Conservation (phyloP, 2,888 invertebrate genomes). For the Blastobasis lacticolella region DNA sequence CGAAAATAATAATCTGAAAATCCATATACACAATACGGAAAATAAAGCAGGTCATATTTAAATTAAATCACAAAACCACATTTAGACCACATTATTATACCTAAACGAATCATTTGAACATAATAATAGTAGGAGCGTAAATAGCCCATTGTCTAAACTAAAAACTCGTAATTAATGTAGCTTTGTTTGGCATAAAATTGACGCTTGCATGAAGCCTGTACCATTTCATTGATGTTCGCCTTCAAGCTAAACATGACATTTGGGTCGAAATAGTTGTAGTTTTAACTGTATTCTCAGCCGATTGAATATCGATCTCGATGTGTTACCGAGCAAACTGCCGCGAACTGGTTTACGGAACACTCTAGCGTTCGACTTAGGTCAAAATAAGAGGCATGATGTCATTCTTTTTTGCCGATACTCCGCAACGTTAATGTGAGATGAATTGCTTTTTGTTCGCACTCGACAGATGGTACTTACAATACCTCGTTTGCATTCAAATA, state of each 20-base stretch:
- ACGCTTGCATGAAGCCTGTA: constrained; percentile 18
- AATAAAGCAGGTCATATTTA: no score
- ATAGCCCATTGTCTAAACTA: constrained; percentile 39
- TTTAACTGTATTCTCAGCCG: constrained; percentile 51
- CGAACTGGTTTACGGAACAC: constrained; percentile 29
- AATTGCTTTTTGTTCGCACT: constrained; percentile 56
- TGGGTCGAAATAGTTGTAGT: constrained; percentile 44
- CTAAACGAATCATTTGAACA: no score
- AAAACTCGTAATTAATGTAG: constrained; percentile 32
- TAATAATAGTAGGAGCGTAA: constrained; percentile 21
- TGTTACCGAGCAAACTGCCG: constrained; percentile 31
- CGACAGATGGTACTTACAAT: constrained; percentile 47
- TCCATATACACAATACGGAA: no score
- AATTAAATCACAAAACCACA: no score
- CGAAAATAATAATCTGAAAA: no score
- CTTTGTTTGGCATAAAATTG: constrained; percentile 25
- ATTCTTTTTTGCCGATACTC: constrained; percentile 51
- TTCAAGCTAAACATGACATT: constrained; percentile 29
- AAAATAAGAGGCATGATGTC: constrained; percentile 52
- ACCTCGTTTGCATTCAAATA: constrained; percentile 46
- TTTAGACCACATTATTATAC: no score
- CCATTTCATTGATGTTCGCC: constrained; percentile 6
- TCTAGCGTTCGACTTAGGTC: constrained; percentile 18
- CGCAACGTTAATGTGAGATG: constrained; percentile 51
- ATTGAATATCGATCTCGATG: constrained; percentile 37